phyloP scores from a whole-genome alignment of 2,113 vertebrate genomes.

The Tylochromis polylepis region DNA sequence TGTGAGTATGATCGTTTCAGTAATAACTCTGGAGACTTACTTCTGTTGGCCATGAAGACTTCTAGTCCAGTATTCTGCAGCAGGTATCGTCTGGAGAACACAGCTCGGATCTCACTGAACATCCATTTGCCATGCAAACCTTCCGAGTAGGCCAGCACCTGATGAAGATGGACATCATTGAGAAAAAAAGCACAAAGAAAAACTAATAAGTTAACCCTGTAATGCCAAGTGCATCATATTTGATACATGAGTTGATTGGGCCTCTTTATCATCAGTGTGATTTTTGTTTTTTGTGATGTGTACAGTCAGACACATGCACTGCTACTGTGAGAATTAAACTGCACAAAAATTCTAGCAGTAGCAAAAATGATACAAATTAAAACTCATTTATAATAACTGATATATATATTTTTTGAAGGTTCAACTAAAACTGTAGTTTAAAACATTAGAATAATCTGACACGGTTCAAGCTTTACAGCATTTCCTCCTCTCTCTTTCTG shows the following conservation, averaged over 20 bases:
- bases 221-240: no score
- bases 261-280: no score
- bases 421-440: no score
- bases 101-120: constrained; percentile 98
- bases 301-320: no score
- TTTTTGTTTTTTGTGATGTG: no score
- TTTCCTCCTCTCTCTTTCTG: not conserved
- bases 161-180: not conserved
- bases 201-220: not conserved
- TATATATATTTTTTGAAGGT: no score
- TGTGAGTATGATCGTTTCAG: not conserved
- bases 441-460: no score
- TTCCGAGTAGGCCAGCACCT: constrained; percentile 96
- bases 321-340: no score
- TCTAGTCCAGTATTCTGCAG: constrained; percentile 95
- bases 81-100: constrained; percentile 95
- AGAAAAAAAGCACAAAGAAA: not conserved
- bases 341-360: no score
- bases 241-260: no score
- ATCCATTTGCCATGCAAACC: constrained; percentile 99
- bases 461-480: not conserved
- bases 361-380: no score
- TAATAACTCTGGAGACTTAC: constrained; percentile 70
- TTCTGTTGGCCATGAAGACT: constrained; percentile 99
- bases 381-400: no score